Evolutionary conservation across 1,140 invertebrate species (phyloP), one percentile per base, ranked within the genome.

Genomic region (Zophobas atratus): DNA sequence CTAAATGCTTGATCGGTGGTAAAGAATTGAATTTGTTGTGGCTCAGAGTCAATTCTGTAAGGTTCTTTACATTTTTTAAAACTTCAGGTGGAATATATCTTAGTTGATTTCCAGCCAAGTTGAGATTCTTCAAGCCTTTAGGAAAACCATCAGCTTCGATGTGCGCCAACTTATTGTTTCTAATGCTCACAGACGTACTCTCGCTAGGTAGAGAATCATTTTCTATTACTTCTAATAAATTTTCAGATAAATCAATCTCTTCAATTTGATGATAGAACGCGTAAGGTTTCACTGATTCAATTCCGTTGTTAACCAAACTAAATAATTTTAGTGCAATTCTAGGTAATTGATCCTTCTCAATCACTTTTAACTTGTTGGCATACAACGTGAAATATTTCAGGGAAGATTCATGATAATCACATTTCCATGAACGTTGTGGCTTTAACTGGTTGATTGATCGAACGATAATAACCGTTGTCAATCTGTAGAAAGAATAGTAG

Each of bases 41-140:
- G 38, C 56, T 60, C 8, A 60, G 3, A 8, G 6, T 60, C n/a
- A 60, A n/a, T 39, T 60, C 56, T 36, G 1, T 33, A 1, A 60
- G 56, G n/a, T 60, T 36, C 5, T 6, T 5, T 35, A 60, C n/a
- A 60, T 35, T 6, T 8, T 36, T 6, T 1, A 38, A n/a, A 0
- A 39, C 56, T 8, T 8, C 56, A 35, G 35, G 34, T 36, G 35
- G 56, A 36, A 60, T 60, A 20, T 38, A 8, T n/a, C 56, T 60
- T 36, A 60, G n/a, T 8, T 60, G 35, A 36, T 60, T 60, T 38
- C 56, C 56, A 20, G 35, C 56, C 56, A 60, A 38, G 38, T 60
- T 36, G 1, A 60, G 56, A 36, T 20, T 38, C 38, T 60, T 35
- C 1, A 60, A 35, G n/a, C 34, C 38, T 60, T 38, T n/a, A 36